phyloP scores from a whole-genome alignment of 2,113 vertebrate species.

The Chionis minor region DNA sequence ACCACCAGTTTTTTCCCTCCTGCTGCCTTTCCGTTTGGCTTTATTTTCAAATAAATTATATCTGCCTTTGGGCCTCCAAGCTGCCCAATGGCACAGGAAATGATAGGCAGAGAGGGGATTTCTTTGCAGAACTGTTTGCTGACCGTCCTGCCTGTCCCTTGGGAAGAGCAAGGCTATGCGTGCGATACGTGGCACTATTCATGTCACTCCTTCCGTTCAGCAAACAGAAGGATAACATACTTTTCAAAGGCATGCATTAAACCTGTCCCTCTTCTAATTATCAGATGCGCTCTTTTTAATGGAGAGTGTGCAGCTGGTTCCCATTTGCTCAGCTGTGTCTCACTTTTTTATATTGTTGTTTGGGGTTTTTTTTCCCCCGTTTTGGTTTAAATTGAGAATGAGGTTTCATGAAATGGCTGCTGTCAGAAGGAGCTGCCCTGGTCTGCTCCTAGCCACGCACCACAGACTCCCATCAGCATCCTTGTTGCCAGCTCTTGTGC shows the following conservation, averaged over 20 bases:
- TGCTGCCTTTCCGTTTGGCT: not conserved
- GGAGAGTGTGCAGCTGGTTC: not conserved
- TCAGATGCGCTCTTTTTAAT: not conserved
- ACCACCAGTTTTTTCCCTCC: not conserved
- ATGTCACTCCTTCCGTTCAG: not conserved
- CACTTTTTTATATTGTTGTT: not conserved
- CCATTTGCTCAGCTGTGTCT: not conserved
- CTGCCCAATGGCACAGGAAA: not conserved
- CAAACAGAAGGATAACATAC: not conserved
- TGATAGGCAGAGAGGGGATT: not conserved
- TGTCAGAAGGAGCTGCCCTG: not conserved
- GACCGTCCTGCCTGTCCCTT: not conserved
- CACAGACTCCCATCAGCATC: not conserved
- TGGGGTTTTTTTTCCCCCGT: not conserved
- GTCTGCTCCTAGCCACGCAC: not conserved
- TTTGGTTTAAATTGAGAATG: not conserved
- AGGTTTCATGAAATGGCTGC: not conserved
- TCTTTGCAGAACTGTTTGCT: not conserved
- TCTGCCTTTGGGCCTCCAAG: not conserved
- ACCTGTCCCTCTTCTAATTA: not conserved
- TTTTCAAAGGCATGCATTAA: not conserved
- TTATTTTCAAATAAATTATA: not conserved
- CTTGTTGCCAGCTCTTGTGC: not conserved
- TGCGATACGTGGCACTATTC: rapidly evolving
- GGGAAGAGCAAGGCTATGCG: not conserved